Percentiles rank a stretch among this genome's conserved stretches.
These are phyloP conservation scores for Ochropleura plecta DNA, from an alignment of 2,888 invertebrate species.

Conservation along the genomic window DNA sequence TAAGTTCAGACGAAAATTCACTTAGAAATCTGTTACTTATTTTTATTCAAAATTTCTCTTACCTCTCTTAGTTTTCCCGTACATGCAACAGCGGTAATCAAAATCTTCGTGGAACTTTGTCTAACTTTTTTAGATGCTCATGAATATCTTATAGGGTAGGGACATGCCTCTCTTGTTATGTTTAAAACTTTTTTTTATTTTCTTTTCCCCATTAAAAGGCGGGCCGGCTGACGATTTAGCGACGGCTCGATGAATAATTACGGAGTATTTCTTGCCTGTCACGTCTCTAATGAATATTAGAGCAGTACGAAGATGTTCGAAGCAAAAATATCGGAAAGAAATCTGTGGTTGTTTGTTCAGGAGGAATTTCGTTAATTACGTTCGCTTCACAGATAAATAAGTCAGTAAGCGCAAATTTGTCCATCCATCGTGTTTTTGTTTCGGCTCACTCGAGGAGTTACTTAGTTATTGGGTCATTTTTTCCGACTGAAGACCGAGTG, in stretches of 20 bases:
- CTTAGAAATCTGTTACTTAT: conserved; percentile 62
- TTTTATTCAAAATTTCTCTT: conserved; percentile 53
- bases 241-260: conserved; percentile 89
- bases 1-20: conserved; percentile 64
- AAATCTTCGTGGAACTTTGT: conserved; percentile 76
- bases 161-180: conserved; percentile 87
- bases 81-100: conserved; percentile 79
- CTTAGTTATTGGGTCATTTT: conserved; percentile 85
- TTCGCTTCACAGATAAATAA: conserved; percentile 84
- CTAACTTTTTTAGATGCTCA: conserved; percentile 81
- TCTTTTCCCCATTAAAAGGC: conserved; percentile 83
- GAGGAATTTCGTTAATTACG: conserved; percentile 86
- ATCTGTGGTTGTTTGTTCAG: conserved; percentile 78
- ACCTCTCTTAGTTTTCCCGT: conserved; percentile 50
- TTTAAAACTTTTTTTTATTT: conserved; percentile 86
- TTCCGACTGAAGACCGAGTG: conserved; percentile 75
- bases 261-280: conserved; percentile 88
- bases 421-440: conserved; percentile 86
- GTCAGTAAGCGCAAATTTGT: conserved; percentile 87
- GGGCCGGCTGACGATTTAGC: conserved; percentile 85
- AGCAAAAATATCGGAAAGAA: conserved; percentile 75
- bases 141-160: conserved; percentile 84
- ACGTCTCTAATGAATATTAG: conserved; percentile 88
- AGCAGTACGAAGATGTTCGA: conserved; percentile 69
- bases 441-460: conserved; percentile 77